phyloP scores from a whole-genome alignment of 2,113 vertebrate species.

The Salminus brasiliensis region DNA sequence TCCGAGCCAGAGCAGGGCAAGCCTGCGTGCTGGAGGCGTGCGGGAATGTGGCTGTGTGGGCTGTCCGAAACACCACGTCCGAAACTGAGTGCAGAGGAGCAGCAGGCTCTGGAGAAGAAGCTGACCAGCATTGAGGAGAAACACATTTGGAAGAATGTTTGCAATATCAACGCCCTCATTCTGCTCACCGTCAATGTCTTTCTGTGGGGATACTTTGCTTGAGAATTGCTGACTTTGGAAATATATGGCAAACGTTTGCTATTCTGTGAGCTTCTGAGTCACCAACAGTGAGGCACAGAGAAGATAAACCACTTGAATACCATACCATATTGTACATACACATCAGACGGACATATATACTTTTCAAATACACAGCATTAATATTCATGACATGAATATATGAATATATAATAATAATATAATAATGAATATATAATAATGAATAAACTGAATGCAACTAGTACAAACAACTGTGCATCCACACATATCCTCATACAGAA shows the following conservation, averaged over 20 bases:
- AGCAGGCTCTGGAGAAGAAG: conserved; percentile 66
- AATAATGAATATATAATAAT: too few relatives aligned
- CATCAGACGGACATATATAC: not conserved
- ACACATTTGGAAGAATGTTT: conserved; percentile 81
- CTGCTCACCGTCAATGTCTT: conserved; percentile 85
- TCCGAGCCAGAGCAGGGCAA: not conserved
- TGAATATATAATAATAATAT: too few relatives aligned
- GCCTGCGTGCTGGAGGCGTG: conserved; percentile 68
- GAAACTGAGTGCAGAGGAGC: conserved; percentile 68
- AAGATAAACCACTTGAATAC: not conserved
- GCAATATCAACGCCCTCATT: conserved; percentile 82
- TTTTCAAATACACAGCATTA: not conserved
- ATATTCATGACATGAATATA: not conserved
- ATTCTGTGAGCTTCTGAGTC: not conserved
- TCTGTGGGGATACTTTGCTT: conserved; percentile 89
- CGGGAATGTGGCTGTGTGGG: conserved; percentile 83
- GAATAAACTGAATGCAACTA: too few relatives aligned
- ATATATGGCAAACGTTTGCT: not conserved
- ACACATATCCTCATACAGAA: not conserved
- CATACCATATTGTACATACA: not conserved
- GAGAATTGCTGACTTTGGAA: not conserved
- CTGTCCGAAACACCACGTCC: conserved; percentile 55
- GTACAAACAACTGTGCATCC: not conserved
- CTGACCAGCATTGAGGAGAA: conserved; percentile 82
- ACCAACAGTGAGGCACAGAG: too few relatives aligned